Conservation (phyloP, 2,888 invertebrate genomes). For the Drosophila stalkeri region DNA sequence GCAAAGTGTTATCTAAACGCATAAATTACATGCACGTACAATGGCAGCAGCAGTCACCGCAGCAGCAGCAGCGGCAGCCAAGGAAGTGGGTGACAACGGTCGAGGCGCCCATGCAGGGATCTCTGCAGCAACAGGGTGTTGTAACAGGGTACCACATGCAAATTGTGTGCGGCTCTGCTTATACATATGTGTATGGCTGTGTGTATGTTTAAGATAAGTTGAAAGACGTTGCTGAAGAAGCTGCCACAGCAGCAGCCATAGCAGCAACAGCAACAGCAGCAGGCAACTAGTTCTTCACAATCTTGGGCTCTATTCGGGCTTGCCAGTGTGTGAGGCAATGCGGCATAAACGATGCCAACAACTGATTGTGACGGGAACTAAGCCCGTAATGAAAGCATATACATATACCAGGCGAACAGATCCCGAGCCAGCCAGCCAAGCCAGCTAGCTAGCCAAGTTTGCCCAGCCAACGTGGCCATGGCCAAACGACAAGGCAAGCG, state of each 20-base stretch:
- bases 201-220: constrained; percentile 67
- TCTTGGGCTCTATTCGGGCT: constrained; percentile 22
- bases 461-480: constrained; percentile 34
- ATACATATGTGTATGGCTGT: constrained; percentile 9
- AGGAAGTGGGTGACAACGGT: constrained; percentile 58
- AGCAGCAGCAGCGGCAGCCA: constrained; percentile 50
- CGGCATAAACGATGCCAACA: constrained; percentile 83
- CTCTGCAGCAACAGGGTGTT: constrained; percentile 35
- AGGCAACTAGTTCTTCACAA: constrained; percentile 65
- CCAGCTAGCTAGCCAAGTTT: constrained; percentile 28
- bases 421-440: constrained; percentile 23
- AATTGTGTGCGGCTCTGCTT: constrained; percentile 58
- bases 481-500: constrained; percentile 47
- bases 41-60: constrained; percentile 54
- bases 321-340: constrained; percentile 68
- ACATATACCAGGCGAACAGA: constrained; percentile 67
- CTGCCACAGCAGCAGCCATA: constrained; percentile 53
- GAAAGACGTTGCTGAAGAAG: constrained; percentile 80
- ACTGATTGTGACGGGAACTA: constrained; percentile 84
- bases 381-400: constrained; percentile 83
- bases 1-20: constrained; percentile 82
- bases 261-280: constrained; percentile 20
- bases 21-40: constrained; percentile 82
- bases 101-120: constrained; percentile 33
- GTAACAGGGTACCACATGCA: constrained; percentile 60